Evolutionary conservation across 2,888 invertebrate genomes (phyloP).

Genomic region (Spialia ferax): DNA sequence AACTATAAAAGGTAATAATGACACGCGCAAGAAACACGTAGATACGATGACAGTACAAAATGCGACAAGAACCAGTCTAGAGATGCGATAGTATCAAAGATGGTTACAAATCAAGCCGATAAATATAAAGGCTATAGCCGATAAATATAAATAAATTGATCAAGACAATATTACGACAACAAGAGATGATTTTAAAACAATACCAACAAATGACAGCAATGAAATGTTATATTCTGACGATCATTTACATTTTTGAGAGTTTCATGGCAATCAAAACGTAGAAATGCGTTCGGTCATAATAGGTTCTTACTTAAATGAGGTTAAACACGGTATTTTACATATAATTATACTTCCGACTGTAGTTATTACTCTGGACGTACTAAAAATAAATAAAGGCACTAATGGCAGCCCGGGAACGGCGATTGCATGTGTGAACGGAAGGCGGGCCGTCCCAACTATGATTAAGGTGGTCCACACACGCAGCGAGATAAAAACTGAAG

Average conservation of each 20-base stretch:
- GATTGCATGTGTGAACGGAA: conserved; percentile 40
- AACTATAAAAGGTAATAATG: conserved; percentile 28
- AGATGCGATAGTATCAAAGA: conserved; percentile 34
- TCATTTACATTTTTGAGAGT: conserved; percentile 7
- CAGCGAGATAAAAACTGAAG: conserved; percentile 37
- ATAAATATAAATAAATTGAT: conserved; percentile 41
- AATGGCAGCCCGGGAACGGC: conserved; percentile 31
- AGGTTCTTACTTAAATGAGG: conserved; percentile 29
- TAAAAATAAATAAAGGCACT: conserved; percentile 37
- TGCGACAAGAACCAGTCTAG: conserved; percentile 31
- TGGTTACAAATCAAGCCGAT: conserved; percentile 27
- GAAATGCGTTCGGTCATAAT: conserved; percentile 6
- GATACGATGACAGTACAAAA: conserved; percentile 22
- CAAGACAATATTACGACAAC: conserved; percentile 36
- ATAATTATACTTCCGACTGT: conserved; percentile 35
- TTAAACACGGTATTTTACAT: conserved; percentile 34
- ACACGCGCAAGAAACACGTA: conserved; percentile 1
- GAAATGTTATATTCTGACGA: conserved; percentile 19
- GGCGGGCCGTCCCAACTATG: conserved; percentile 36
- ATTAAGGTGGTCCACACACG: conserved; percentile 39
- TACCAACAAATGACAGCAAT: conserved; percentile 20
- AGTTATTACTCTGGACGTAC: conserved; percentile 31
- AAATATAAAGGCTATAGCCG: conserved; percentile 40
- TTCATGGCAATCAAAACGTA: conserved; percentile 11
- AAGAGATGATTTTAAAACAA: conserved; percentile 29